phyloP scores from a whole-genome alignment of 1,140 invertebrate genomes.

The Magallana ariakensis region DNA sequence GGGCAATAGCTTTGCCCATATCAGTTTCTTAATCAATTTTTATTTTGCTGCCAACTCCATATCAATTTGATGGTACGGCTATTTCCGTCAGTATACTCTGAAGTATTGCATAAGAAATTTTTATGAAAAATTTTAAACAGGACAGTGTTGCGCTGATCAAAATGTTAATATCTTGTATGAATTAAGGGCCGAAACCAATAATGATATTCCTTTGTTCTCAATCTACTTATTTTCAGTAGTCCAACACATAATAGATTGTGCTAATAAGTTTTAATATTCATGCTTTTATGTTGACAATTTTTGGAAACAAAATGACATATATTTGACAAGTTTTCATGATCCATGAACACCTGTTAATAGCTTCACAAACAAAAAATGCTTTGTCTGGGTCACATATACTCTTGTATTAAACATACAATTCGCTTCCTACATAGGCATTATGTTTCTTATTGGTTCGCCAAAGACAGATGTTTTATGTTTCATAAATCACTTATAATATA shows the following conservation, averaged over 20 bases:
- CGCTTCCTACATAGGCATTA: not conserved
- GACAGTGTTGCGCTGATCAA: not conserved
- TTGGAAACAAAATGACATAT: not conserved
- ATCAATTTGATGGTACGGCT: not conserved
- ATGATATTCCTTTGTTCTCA: constrained; percentile 20
- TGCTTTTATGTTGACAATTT: constrained; percentile 21
- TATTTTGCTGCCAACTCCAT: not conserved
- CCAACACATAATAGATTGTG: not conserved
- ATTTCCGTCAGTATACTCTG: constrained; percentile 22
- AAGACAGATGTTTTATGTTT: not conserved
- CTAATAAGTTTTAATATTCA: constrained; percentile 1
- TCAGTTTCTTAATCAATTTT: not conserved
- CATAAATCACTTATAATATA: constrained; percentile 21
- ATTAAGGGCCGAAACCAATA: not conserved
- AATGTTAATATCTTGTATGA: not conserved
- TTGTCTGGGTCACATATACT: constrained; percentile 13
- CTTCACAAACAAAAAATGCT: not conserved
- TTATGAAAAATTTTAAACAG: not conserved
- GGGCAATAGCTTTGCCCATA: not conserved
- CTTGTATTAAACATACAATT: not conserved
- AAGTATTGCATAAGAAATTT: not conserved
- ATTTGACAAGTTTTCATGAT: not conserved
- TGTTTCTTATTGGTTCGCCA: constrained; percentile 4
- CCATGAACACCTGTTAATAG: not conserved
- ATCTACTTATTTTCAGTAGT: not conserved